phyloP scores from a whole-genome alignment of 2,797 vertebrate species.

The Sphenodon punctatus region DNA sequence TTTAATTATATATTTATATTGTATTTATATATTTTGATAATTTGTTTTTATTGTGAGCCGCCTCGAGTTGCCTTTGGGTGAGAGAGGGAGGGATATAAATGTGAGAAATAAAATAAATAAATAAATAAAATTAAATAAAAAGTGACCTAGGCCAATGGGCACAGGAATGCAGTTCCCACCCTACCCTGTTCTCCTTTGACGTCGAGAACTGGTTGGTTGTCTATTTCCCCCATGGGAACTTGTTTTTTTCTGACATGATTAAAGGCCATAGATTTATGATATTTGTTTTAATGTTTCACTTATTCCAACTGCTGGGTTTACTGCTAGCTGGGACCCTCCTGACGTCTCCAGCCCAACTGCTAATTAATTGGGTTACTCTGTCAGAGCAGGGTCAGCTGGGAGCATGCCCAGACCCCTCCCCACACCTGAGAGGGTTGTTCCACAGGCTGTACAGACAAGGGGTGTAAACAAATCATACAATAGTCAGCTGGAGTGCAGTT shows the following conservation, averaged over 20 bases:
- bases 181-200: background rate
- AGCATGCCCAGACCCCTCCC: background rate
- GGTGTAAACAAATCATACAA: too few relatives aligned
- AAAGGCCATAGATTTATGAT: background rate
- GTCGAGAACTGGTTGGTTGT: background rate
- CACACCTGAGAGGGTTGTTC: background rate
- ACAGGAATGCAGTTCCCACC: background rate
- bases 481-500: too few relatives aligned
- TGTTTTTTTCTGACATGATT: background rate
- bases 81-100: too few relatives aligned
- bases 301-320: background rate
- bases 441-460: background rate
- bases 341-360: background rate
- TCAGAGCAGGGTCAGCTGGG: background rate
- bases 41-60: too few relatives aligned
- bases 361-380: background rate
- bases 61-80: too few relatives aligned
- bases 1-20: too few relatives aligned
- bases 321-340: background rate
- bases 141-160: background rate
- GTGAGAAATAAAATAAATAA: too few relatives aligned
- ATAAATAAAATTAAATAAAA: too few relatives aligned
- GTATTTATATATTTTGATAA: too few relatives aligned
- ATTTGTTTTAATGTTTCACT: conserved; percentile 32
- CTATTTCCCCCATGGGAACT: background rate